Evolutionary conservation across 2,888 invertebrate genomes (phyloP), one percentile per base, ranked within the genome.

Genomic region (Melitaea athalia): DNA sequence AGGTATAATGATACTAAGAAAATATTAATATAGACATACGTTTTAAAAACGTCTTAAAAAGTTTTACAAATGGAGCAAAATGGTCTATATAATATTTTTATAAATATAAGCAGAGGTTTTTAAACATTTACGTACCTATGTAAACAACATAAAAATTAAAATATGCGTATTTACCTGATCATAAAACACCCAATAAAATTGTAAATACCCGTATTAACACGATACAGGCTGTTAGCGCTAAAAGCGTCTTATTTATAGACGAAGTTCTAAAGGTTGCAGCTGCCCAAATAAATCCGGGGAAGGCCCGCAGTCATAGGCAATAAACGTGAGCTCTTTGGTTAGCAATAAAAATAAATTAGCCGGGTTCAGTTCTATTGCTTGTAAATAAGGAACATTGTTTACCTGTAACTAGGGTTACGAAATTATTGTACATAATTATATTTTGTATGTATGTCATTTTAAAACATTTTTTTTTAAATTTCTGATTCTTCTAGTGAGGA

Each of bases 271-370:
- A 78, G 78, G 78, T 78, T 74, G 73, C 53, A 70, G 68, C 71
- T 75, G 70, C 69, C 72, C 71, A 70, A 75, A 82, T 83, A 83
- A 83, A 83, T 83, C 78, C 77, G 68, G 52, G 59, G 60, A 67
- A 74, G 72, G 70, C 50, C 50, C 70, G 73, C 72, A 72, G 71
- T 76, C 76, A 75, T 75, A 73, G 79, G 82, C 76, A 80, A 81
- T 83, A 84, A 83, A 84, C 79, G 78, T 72, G 67, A 75, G 77
- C 78, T 79, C 79, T 83, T 81, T 79, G 82, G 78, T 78, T 70
- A 75, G 78, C 81, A 75, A 83, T 84, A 84, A 85, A 84, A 84
- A 83, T 85, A 85, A 85, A 85, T 85, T 83, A 82, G 75, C 74
- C 63, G 68, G 74, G 72, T 49, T 64, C 38, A 63, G 61, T 45